Evolutionary conservation across 35 echinoderm and acorn worm species (phyloP), one percentile per base, ranked within the genome.

Genomic region (Lytechinus variegatus): DNA sequence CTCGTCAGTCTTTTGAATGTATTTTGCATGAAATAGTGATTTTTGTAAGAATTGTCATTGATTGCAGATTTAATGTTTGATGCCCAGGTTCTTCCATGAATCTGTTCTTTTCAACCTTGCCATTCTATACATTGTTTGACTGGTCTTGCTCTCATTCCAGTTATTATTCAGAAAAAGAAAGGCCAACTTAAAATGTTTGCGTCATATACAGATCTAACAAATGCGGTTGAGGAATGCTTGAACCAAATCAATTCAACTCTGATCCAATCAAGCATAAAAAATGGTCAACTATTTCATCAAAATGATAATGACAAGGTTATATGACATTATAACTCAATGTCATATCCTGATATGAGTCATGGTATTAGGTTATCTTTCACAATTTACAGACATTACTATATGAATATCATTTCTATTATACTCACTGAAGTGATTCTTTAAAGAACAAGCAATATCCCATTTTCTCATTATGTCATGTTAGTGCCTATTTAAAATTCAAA

Each of bases 241-340:
- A n/a, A 79, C 66, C 66, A 24, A 79, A 79, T 79, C 14, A 19
- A 79, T 79, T 79, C 16, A 79, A 79, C 66, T 16, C 66, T 79
- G 19, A 79, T 21, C n/a, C n/a, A 24, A 79, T 79, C 66, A 79
- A 79, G 16, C 66, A 79, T 79, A 79, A 16, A 44, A 79, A 7
- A 79, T 79, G 66, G 66, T 79, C 66, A 79, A 79, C 66, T 24
- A 79, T 79, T 79, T 79, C 66, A 79, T 72, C 61, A 11, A 72
- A 72, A 72, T 79, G 0, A 6, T 24, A 24, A 19, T n/a, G 66
- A 79, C 14, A 6, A 79, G 66, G 66, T 79, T 79, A 79, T 21
- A 71, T 79, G 66, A 79, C 66, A 79, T 79, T 19, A 58, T 79
- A 79, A 24, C 21, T 79, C 21, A 79, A 24, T 79, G 66, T 24